These are phyloP conservation scores for Pelobates fuscus DNA, from an alignment of 2,113 vertebrate species.

Conservation along the genomic window DNA sequence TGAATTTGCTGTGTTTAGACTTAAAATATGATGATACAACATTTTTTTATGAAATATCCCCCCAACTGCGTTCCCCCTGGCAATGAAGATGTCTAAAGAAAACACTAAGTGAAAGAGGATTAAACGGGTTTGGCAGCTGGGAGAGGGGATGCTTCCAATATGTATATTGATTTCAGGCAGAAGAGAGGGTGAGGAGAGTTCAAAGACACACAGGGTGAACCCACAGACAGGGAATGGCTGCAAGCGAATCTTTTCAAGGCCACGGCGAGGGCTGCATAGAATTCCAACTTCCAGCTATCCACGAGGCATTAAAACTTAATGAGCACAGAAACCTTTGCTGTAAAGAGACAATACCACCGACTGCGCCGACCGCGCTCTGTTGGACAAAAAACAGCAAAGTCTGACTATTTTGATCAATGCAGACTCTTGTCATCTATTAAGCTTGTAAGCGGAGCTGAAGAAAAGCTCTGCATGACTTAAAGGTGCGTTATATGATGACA, in stretches of 20 bases:
- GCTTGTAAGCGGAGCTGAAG: background rate
- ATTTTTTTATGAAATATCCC: too few species aligned
- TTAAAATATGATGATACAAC: too few species aligned
- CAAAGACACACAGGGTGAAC: background rate
- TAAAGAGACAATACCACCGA: background rate
- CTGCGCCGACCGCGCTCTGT: background rate
- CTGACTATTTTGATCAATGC: background rate
- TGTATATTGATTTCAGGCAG: constrained; percentile 2
- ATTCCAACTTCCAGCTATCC: too few species aligned
- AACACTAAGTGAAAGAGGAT: background rate
- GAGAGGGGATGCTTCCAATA: constrained; percentile 8
- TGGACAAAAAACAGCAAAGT: background rate
- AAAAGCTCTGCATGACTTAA: background rate
- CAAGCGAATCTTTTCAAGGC: background rate
- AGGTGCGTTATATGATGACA: background rate
- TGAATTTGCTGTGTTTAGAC: too few species aligned
- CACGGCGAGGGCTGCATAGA: too few species aligned
- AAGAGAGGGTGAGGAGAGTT: too few species aligned
- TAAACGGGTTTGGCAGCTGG: background rate
- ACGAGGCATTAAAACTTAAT: constrained; percentile 9
- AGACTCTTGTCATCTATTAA: background rate
- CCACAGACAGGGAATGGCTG: background rate
- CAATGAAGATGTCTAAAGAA: background rate
- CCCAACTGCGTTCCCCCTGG: background rate
- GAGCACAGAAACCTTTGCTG: background rate